Evolutionary conservation across 2,888 invertebrate species (phyloP).

Genomic region (Lycaena phlaeas): DNA sequence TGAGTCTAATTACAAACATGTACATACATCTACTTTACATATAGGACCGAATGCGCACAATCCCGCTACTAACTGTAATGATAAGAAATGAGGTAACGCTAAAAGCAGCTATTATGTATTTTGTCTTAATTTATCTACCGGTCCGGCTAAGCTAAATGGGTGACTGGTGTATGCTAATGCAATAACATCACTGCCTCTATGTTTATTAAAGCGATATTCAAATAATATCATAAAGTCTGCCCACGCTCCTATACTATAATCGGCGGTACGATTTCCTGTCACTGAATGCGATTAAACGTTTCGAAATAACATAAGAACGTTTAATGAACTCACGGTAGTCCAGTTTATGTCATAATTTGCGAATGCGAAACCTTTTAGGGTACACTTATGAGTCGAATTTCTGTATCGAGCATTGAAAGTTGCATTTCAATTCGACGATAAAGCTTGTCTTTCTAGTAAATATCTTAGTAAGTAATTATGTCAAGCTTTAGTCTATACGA

Average conservation of each 20-base stretch:
- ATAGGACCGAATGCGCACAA: constrained; percentile 4
- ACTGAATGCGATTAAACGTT: constrained; percentile 58
- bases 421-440: no score
- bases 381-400: no score
- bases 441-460: no score
- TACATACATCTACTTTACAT: not conserved
- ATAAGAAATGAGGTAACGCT: constrained; percentile 25
- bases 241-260: constrained; percentile 34
- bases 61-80: constrained; percentile 16
- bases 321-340: constrained; percentile 32
- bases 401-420: no score
- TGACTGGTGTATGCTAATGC: constrained; percentile 13
- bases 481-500: no score
- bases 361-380: no score
- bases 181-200: constrained; percentile 19
- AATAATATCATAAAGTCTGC: constrained; percentile 15
- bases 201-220: constrained; percentile 18
- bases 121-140: constrained; percentile 28
- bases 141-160: constrained; percentile 19
- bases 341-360: constrained; percentile 24
- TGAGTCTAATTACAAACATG: constrained; percentile 1
- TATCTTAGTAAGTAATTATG: no score
- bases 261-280: constrained; percentile 50
- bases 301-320: constrained; percentile 48
- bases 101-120: constrained; percentile 28